These are phyloP conservation scores for Ganaspis sp. DNA, from an alignment of 1,140 invertebrate species.

Conservation along the genomic window DNA sequence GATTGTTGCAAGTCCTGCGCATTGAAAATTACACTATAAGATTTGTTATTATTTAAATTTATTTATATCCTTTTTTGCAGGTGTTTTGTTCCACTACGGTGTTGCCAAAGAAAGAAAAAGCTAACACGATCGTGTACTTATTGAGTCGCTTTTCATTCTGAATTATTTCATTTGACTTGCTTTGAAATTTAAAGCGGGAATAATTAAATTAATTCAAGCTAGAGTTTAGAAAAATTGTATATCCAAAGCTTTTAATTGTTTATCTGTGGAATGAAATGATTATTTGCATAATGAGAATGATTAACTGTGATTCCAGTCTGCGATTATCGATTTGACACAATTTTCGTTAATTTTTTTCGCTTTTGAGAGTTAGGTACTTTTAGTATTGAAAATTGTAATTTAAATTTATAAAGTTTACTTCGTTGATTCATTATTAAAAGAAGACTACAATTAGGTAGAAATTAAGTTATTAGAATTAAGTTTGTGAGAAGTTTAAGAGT, in stretches of 20 bases:
- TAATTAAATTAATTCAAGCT: neutral
- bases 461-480: slow-evolving; percentile 11
- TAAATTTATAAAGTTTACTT: neutral
- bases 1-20: too few species aligned
- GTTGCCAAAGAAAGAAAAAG: slow-evolving; percentile 63
- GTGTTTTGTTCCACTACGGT: slow-evolving; percentile 54
- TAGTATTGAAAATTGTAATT: neutral
- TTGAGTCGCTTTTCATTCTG: neutral
- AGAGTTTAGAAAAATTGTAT: neutral
- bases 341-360: neutral
- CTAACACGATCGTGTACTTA: slow-evolving; percentile 19
- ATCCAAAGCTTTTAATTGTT: slow-evolving; percentile 26
- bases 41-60: neutral
- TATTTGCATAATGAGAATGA: neutral
- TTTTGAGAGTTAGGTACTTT: slow-evolving; percentile 1
- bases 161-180: neutral
- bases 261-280: slow-evolving; percentile 25
- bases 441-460: neutral
- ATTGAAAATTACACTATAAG: too few species aligned
- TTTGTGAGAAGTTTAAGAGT: neutral
- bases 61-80: slow-evolving; percentile 37
- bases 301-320: slow-evolving; percentile 6
- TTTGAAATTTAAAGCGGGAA: neutral
- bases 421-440: neutral
- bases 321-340: neutral